Conservation (phyloP, 2,797 vertebrate species). For the Neopelma chrysocephalum region DNA sequence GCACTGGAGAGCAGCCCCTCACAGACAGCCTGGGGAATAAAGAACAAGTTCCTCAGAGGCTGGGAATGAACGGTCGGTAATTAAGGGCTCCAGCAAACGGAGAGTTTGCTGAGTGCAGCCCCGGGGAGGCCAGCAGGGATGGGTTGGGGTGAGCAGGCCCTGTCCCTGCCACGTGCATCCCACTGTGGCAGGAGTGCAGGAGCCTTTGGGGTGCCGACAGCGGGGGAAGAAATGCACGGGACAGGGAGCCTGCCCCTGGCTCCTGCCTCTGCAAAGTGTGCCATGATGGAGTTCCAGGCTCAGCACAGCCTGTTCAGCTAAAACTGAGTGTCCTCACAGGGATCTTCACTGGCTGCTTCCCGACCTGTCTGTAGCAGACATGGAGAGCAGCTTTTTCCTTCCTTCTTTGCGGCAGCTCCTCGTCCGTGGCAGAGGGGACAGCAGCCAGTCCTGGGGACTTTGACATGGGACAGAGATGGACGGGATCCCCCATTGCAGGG, state of each 20-base stretch:
- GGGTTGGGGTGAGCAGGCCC: fast-evolving
- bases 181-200: fast-evolving
- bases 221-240: not conserved
- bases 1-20: not conserved
- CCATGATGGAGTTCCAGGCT: not conserved
- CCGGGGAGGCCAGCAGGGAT: fast-evolving
- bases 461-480: not conserved
- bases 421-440: not conserved
- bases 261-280: fast-evolving
- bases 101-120: not conserved
- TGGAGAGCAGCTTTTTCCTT: not conserved
- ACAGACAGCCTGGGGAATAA: not conserved
- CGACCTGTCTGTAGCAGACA: not conserved
- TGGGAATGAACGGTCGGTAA: not conserved
- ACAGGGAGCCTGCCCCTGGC: not conserved
- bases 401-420: not conserved
- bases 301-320: not conserved
- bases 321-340: not conserved
- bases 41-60: not conserved
- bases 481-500: fast-evolving
- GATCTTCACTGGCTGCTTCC: not conserved
- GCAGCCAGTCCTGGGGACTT: not conserved
- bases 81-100: not conserved
- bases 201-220: not conserved
- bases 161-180: not conserved